Base-by-base conservation (phyloP, 2,888 invertebrate species). In the Leptodirus hochenwartii region DNA sequence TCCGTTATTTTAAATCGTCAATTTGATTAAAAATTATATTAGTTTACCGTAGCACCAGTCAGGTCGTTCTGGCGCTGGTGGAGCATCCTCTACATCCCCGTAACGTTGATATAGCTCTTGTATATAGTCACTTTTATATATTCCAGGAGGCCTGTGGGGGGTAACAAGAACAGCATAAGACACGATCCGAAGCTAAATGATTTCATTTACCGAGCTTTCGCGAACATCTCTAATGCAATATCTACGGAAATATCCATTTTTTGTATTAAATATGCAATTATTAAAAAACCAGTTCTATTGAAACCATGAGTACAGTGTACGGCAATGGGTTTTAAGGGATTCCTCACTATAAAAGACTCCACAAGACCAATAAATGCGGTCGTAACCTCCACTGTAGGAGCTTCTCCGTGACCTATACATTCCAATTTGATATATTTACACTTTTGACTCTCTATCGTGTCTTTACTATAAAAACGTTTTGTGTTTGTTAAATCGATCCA, bases 401-500 rank as follows among this genome's bases (percentile, higher is more conserved):
- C 78, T 54, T 91, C 90, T 1, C 81, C 88, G 51, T 93, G 93
- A 0, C 95, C 91, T 40, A 80, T 61, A 53, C 95, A 91, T 42
- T 77, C 69, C 35, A 95, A 51, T 53, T 98, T 96, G 3, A 84
- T 57, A 57, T 96, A 96, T 51, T 67, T 68, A 51, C 84, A 80
- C 9, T 67, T 78, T 32, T 68, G 59, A 2, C 64, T 59, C 47
- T 84, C 84, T 14, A 98, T 66, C 34, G 74, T 72, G n/a, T 61
- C 53, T 38, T 75, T 78, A 45, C 85, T 67, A 51, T 99, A 99
- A 56, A 93, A 98, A 33, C 96, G 66, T 36, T 64, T 70, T 1
- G 98, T 96, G 48, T 95, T 91, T 2, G 98, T 96, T 38, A 99
- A 61, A 56, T 98, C 96, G 37, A 99, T 77, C 87, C 96, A 90